A percentile compares a stretch with the other conserved stretches of the same genome.
These are phyloP conservation scores for Salpingus planirostris DNA, from an alignment of 2,888 invertebrate species.

Conservation along the genomic window DNA sequence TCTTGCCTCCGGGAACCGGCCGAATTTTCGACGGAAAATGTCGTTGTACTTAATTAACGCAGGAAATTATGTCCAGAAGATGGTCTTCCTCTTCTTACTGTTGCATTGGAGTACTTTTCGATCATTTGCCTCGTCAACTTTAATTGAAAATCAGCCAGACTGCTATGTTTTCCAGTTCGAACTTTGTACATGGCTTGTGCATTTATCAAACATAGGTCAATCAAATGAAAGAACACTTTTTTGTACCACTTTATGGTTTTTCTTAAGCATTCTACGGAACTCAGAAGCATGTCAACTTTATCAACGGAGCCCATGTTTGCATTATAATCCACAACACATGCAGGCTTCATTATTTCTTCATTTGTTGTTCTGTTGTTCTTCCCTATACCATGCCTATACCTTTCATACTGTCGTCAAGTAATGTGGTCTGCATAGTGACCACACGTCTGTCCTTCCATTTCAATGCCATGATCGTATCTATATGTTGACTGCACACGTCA, in stretches of 20 bases:
- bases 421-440: too few relatives aligned
- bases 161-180: too few relatives aligned
- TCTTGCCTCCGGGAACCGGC: too few relatives aligned
- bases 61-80: too few relatives aligned
- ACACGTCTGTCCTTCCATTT: constrained; percentile 29
- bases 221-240: constrained; percentile 25
- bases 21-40: too few relatives aligned
- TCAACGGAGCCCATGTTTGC: constrained; percentile 22
- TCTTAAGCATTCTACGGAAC: constrained; percentile 16
- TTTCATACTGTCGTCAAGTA: too few relatives aligned
- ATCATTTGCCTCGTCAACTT: too few relatives aligned
- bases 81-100: too few relatives aligned
- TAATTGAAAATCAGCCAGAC: too few relatives aligned
- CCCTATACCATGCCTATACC: constrained; percentile 13
- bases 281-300: constrained; percentile 21
- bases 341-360: constrained; percentile 20
- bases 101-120: too few relatives aligned
- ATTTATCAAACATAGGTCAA: constrained; percentile 18
- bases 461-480: constrained; percentile 17
- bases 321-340: constrained; percentile 22
- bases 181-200: constrained; percentile 16
- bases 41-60: too few relatives aligned
- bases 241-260: constrained; percentile 22
- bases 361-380: constrained; percentile 11
- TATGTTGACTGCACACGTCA: constrained; percentile 2